Percentiles rank a stretch among this genome's conserved stretches.
phyloP scores from a whole-genome alignment of 1,140 invertebrate species.

The Lasaia peninsularis region DNA sequence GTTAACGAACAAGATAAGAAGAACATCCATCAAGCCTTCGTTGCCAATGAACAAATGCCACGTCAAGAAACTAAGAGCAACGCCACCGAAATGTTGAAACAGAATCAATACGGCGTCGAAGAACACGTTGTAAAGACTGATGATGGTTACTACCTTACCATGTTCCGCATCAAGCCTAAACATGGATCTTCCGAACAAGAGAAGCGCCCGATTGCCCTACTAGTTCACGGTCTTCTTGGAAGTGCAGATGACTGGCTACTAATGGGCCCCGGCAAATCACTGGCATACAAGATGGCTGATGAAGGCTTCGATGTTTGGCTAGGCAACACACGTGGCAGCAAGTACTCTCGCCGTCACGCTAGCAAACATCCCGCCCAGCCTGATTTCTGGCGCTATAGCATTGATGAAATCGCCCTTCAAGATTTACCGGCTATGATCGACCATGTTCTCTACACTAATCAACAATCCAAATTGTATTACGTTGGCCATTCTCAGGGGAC shows the following conservation, averaged over 20 bases:
- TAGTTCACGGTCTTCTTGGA: slow-evolving; percentile 83
- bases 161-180: slow-evolving; percentile 78
- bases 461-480: slow-evolving; percentile 78
- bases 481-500: slow-evolving; percentile 80
- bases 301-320: slow-evolving; percentile 87
- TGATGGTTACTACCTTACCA: slow-evolving; percentile 80
- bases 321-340: slow-evolving; percentile 85
- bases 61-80: slow-evolving; percentile 41
- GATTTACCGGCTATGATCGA: slow-evolving; percentile 88
- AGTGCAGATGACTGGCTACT: slow-evolving; percentile 81
- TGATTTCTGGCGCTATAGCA: slow-evolving; percentile 77
- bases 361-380: slow-evolving; percentile 63
- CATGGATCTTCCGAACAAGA: slow-evolving; percentile 18
- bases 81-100: slow-evolving; percentile 49
- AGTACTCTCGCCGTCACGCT: slow-evolving; percentile 81
- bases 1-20: slow-evolving; percentile 41
- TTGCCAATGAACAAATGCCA: slow-evolving; percentile 22
- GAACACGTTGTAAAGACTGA: slow-evolving; percentile 77
- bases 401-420: slow-evolving; percentile 85
- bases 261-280: slow-evolving; percentile 72
- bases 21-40: slow-evolving; percentile 39
- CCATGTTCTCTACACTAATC: slow-evolving; percentile 78
- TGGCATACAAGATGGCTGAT: slow-evolving; percentile 74
- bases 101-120: slow-evolving; percentile 79
- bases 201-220: slow-evolving; percentile 66